Evolutionary conservation across 2,888 invertebrate genomes (phyloP).

Genomic region (Branchellion lobata): DNA sequence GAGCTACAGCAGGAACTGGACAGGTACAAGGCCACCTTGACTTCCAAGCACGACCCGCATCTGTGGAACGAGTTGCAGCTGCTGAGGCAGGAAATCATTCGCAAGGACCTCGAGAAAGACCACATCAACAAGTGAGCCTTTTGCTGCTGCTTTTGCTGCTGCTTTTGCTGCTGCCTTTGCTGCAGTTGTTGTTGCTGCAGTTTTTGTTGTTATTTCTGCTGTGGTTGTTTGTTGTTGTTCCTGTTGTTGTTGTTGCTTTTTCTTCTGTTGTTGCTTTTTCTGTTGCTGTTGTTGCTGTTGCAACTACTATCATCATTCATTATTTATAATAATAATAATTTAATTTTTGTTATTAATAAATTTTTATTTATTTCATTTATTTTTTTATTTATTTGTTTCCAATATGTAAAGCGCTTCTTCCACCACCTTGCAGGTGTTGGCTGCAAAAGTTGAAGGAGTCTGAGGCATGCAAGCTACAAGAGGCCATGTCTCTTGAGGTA

Average conservation of each 20-base stretch:
- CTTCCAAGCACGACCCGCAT: neutral
- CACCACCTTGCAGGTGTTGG: constrained; percentile 60
- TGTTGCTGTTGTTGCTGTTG: too few species aligned
- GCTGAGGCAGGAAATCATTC: constrained; percentile 67
- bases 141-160: too few species aligned
- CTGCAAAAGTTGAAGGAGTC: constrained; percentile 64
- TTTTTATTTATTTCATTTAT: neutral
- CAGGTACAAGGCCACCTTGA: neutral
- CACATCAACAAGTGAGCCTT: constrained; percentile 66
- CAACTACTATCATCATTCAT: too few species aligned
- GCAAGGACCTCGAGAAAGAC: constrained; percentile 68
- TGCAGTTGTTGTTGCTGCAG: too few species aligned
- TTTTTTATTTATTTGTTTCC: neutral
- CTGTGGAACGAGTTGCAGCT: constrained; percentile 66
- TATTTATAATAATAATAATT: too few species aligned
- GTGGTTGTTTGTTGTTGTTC: neutral
- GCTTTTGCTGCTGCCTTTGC: too few species aligned
- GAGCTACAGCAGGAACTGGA: constrained; percentile 11
- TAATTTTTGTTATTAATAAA: too few species aligned
- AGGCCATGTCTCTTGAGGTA: constrained; percentile 66
- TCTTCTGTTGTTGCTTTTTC: neutral
- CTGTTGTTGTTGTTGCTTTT: neutral
- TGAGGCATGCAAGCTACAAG: constrained; percentile 64
- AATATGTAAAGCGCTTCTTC: too few species aligned
- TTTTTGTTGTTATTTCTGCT: too few species aligned